Percentiles rank a stretch among this genome's conserved stretches.
Conservation (phyloP, 2,113 vertebrate species). For the Megalops atlanticus region DNA sequence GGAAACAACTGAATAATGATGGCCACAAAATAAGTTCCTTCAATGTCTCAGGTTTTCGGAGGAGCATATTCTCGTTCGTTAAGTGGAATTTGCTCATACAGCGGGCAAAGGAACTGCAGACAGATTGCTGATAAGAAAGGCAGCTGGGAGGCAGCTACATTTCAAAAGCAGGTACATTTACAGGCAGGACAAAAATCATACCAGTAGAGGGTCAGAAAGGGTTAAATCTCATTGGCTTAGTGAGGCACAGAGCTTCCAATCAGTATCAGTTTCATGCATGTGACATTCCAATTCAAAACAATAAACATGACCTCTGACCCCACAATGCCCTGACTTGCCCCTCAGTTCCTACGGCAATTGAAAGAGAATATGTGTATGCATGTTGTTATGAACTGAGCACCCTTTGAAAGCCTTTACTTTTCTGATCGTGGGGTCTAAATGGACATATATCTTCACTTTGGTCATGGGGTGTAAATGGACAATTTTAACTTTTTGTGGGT, state of each 20-base stretch:
- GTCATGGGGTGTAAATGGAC: too few relatives aligned
- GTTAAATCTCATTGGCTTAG: background rate
- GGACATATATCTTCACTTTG: background rate
- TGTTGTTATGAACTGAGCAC: background rate
- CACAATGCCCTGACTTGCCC: background rate
- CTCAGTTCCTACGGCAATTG: background rate
- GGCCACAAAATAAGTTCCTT: too few relatives aligned
- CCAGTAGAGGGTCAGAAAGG: background rate
- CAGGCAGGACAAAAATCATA: background rate
- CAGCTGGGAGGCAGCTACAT: background rate
- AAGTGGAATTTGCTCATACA: too few relatives aligned
- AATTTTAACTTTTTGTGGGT: too few relatives aligned
- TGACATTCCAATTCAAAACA: conserved; percentile 13
- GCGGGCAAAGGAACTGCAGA: too few relatives aligned
- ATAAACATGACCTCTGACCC: background rate
- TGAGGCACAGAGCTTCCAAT: background rate
- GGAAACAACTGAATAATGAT: too few relatives aligned
- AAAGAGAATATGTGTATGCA: background rate
- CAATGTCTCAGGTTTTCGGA: too few relatives aligned
- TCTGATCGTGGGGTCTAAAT: background rate
- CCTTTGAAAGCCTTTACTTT: background rate
- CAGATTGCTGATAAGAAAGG: background rate
- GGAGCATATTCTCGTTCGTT: too few relatives aligned
- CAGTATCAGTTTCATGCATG: background rate
- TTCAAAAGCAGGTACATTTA: background rate